phyloP scores from a whole-genome alignment of 2,888 invertebrate genomes.

The Phyllotreta striolata region DNA sequence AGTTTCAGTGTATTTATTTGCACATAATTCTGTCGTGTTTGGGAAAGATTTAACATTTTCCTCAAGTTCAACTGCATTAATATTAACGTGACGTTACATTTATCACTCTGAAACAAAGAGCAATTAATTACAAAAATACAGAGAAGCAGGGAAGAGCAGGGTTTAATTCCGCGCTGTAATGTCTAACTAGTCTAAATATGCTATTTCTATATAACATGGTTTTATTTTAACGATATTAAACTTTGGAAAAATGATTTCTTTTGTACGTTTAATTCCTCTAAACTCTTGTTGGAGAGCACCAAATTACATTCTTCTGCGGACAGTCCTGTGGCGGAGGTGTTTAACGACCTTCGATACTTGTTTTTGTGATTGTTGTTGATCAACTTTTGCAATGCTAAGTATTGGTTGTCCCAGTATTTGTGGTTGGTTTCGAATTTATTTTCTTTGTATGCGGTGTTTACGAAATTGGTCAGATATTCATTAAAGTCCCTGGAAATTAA shows the following conservation, averaged over 20 bases:
- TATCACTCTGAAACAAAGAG: no score
- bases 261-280: slow-evolving; percentile 70
- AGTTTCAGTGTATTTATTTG: no score
- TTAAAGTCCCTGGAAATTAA: slow-evolving; percentile 77
- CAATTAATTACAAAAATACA: no score
- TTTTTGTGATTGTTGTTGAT: slow-evolving; percentile 75
- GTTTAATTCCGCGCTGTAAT: slow-evolving; percentile 35
- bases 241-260: slow-evolving; percentile 67
- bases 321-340: slow-evolving; percentile 77
- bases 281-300: slow-evolving; percentile 75
- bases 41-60: no score
- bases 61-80: no score
- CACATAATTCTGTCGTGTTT: no score
- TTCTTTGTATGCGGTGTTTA: slow-evolving; percentile 69
- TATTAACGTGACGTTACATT: no score
- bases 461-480: slow-evolving; percentile 67
- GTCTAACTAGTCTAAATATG: slow-evolving; percentile 36
- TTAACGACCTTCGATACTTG: slow-evolving; percentile 68
- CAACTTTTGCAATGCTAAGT: slow-evolving; percentile 73
- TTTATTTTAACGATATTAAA: slow-evolving; percentile 51
- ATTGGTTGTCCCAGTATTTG: slow-evolving; percentile 73
- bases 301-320: slow-evolving; percentile 76
- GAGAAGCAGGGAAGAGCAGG: no score
- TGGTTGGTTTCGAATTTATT: slow-evolving; percentile 66
- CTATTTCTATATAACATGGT: slow-evolving; percentile 35